Percentiles rank a stretch among this genome's conserved stretches.
Evolutionary conservation across 1,140 invertebrate species (phyloP).

Genomic region (Drusus annulatus): DNA sequence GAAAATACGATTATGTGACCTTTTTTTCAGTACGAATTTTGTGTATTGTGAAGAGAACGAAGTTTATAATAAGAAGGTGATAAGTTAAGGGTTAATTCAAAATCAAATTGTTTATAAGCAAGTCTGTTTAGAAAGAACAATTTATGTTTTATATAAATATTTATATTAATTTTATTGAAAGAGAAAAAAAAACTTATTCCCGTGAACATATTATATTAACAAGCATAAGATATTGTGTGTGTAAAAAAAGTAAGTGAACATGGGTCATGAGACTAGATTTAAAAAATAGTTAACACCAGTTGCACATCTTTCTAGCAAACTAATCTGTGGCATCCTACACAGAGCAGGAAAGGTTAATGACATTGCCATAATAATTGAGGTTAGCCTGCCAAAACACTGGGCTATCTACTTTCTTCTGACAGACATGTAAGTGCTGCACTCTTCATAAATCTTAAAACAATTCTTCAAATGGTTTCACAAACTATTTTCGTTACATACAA

Average conservation of each 20-base stretch:
- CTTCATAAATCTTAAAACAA: not conserved
- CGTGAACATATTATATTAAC: not conserved
- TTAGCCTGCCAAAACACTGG: slow-evolving; percentile 41
- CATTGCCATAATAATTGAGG: slow-evolving; percentile 35
- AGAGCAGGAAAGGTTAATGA: slow-evolving; percentile 41
- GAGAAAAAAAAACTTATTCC: no score
- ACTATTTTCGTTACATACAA: no score
- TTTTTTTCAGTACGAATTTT: no score
- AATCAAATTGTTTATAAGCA: no score
- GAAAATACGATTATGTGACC: no score
- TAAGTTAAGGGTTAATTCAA: no score
- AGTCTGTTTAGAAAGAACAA: no score
- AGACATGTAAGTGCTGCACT: slow-evolving; percentile 41
- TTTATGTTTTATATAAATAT: no score
- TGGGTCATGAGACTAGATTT: slow-evolving; percentile 19
- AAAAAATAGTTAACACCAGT: slow-evolving; percentile 40
- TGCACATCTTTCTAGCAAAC: slow-evolving; percentile 24
- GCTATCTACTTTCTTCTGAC: slow-evolving; percentile 39
- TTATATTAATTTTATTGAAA: no score
- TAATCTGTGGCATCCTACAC: slow-evolving; percentile 44
- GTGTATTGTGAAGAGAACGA: no score
- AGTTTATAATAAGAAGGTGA: no score
- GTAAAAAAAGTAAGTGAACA: slow-evolving; percentile 13
- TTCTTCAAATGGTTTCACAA: no score
- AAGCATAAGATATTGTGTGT: not conserved